A percentile compares a stretch with the other conserved stretches of the same genome.
Conservation (phyloP, 2,888 invertebrate genomes). For the Archips xylosteana region DNA sequence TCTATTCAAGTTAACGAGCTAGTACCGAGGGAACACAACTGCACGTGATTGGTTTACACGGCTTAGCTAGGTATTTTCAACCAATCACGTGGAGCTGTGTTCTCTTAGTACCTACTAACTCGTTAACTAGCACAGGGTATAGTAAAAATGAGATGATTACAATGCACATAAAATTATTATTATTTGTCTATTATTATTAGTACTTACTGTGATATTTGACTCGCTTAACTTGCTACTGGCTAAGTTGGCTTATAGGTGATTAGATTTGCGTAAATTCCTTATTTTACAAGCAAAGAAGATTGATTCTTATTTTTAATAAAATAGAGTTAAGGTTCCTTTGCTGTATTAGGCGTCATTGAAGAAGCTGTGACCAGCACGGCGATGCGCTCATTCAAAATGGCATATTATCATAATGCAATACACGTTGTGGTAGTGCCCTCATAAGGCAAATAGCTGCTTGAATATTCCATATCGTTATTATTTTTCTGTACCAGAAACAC, state of each 20-base stretch:
- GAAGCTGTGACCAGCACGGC: conserved; percentile 63
- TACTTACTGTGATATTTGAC: too few species aligned
- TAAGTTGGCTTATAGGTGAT: conserved; percentile 55
- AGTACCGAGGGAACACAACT: too few species aligned
- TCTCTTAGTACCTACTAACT: too few species aligned
- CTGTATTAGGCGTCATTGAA: conserved; percentile 65
- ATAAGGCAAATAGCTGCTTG: conserved; percentile 63
- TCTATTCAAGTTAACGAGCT: too few species aligned
- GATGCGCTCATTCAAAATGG: conserved; percentile 78
- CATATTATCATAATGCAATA: conserved; percentile 82
- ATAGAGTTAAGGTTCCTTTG: conserved; percentile 23
- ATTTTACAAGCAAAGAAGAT: neutral
- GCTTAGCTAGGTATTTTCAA: too few species aligned
- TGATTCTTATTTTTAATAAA: neutral
- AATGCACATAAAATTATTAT: too few species aligned
- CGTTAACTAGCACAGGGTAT: too few species aligned
- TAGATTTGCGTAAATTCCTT: conserved; percentile 49
- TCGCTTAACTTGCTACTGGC: conserved; percentile 52
- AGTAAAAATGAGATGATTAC: too few species aligned
- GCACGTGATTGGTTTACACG: too few species aligned
- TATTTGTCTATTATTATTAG: too few species aligned
- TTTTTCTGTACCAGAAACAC: conserved; percentile 9
- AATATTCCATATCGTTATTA: conserved; percentile 56
- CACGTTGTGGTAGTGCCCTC: conserved; percentile 74
- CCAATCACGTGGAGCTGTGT: too few species aligned